Evolutionary conservation across 92 coral and sea anemone species (phyloP).

Genomic region (Pocillopora grandis): DNA sequence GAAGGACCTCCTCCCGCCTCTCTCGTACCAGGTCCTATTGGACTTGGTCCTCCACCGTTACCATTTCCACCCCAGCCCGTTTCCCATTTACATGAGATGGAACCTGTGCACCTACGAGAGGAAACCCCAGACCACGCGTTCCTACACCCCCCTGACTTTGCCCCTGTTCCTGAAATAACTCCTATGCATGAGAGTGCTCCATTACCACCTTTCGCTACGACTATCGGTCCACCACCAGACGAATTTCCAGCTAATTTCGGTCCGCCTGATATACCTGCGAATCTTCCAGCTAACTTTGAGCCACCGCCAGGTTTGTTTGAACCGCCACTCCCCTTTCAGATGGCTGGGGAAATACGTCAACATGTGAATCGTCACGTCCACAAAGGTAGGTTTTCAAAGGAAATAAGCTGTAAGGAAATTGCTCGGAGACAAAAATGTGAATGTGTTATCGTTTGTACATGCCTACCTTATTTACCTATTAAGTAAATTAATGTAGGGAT

Average conservation of each 20-base stretch:
- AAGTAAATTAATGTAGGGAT: no score
- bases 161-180: not conserved
- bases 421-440: not conserved
- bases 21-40: slow-evolving; percentile 13
- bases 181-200: slow-evolving; percentile 10
- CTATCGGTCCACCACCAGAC: not conserved
- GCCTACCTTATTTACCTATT: no score
- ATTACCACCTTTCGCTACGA: not conserved
- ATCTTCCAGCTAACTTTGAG: slow-evolving; percentile 12
- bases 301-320: slow-evolving; percentile 13
- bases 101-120: not conserved
- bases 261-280: slow-evolving; percentile 1
- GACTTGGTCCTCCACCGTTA: not conserved
- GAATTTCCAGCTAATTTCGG: slow-evolving; percentile 3
- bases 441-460: not conserved
- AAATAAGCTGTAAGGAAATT: not conserved
- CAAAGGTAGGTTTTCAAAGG: slow-evolving; percentile 11
- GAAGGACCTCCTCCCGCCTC: slow-evolving; percentile 5
- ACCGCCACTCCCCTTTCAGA: slow-evolving; percentile 18
- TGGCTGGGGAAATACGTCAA: slow-evolving; percentile 35
- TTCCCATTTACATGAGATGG: not conserved
- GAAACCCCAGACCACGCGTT: not conserved
- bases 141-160: not conserved
- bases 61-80: slow-evolving; percentile 12
- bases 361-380: slow-evolving; percentile 37